phyloP scores from a whole-genome alignment of 2,113 vertebrate genomes.

The Antechinus stuartii region DNA sequence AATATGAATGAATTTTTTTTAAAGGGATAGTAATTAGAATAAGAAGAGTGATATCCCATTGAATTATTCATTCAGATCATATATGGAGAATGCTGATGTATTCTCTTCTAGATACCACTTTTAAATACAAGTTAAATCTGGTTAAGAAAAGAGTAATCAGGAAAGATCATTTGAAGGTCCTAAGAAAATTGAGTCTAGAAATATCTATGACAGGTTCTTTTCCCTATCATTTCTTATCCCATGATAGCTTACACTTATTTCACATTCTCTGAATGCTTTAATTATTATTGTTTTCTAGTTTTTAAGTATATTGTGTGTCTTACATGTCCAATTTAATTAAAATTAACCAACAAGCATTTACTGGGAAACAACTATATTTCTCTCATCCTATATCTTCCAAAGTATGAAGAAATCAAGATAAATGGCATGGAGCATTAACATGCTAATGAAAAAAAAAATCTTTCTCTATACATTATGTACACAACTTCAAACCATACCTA shows the following conservation, averaged over 20 bases:
- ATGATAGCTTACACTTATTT: background rate
- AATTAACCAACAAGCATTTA: background rate
- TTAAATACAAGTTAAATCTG: background rate
- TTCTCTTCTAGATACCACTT: background rate
- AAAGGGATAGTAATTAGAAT: background rate
- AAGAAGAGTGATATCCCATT: background rate
- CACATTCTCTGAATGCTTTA: background rate
- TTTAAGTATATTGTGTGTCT: background rate
- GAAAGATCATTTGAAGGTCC: background rate
- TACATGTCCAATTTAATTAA: background rate
- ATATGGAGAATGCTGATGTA: background rate
- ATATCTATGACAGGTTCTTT: background rate
- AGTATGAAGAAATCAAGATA: background rate
- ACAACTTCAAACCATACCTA: constrained; percentile 72
- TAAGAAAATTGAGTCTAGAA: background rate
- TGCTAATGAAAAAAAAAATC: background rate
- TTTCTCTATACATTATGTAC: background rate
- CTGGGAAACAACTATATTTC: background rate
- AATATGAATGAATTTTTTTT: background rate
- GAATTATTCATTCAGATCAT: background rate
- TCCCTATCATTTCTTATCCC: background rate
- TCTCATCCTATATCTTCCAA: background rate
- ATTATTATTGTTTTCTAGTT: background rate
- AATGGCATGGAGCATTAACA: background rate
- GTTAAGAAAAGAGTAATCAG: background rate